Base-by-base conservation (phyloP, 1,140 invertebrate species). In the Oryctes rhinoceros region DNA sequence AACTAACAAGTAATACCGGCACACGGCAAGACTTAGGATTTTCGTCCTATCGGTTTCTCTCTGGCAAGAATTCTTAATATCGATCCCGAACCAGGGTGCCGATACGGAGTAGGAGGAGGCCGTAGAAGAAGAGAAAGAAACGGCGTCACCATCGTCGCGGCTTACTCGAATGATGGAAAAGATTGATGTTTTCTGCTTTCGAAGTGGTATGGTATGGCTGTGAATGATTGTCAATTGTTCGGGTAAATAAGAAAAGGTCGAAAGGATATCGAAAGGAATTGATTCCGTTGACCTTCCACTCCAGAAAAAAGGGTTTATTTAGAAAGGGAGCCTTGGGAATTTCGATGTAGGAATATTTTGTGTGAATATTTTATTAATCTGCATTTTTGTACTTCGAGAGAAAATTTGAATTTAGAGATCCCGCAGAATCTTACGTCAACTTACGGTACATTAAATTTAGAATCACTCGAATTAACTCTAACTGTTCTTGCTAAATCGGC, bases 211-310 rank as follows among this genome's bases (percentile, higher is more conserved):
- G 49, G 49, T 15, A 18, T 53, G 49, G 49, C n/a, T 7, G 49
- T 53, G 13, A 11, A 53, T 53, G 49, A 53, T 53, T 53, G 49
- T 53, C 49, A 53, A 53, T 53, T 53, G 49, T 53, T 53, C 49
- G 49, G n/a, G 49, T 53, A 53, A 53, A 53, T 53, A 53, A 18
- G 49, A 53, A 53, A 53, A 53, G 49, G 49, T 53, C 49, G 49
- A 53, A 53, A 13, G 49, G 49, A 11, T 53, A 53, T 53, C 49
- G 49, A 53, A 53, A 53, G 49, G 49, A 53, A 53, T 53, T 53
- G 49, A 53, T 53, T 53, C 49, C 49, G n/a, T 53, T 53, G 49
- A 53, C 49, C 49, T 53, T n/a, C n/a, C 39, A 44, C 39, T 44
- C 39, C 5, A 44, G 39, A 44, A 44, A 44, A 44, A 10, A 10